These are phyloP conservation scores for Eulemur mongoz DNA, from an alignment of 2,797 vertebrate species.

Conservation along the genomic window DNA sequence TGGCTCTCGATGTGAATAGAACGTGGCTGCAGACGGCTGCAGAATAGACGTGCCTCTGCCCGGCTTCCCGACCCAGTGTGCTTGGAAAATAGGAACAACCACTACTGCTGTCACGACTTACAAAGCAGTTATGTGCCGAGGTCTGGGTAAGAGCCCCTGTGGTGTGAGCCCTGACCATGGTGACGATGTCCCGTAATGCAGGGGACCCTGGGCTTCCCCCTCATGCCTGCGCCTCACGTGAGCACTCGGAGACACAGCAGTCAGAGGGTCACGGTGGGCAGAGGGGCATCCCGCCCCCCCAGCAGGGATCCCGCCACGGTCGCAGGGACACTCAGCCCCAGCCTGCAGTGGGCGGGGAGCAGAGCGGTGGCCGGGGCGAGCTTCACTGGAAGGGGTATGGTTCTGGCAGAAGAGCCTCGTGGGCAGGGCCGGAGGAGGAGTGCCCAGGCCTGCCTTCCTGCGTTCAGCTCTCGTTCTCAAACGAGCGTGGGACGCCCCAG, in stretches of 20 bases:
- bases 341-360: neutral
- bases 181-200: fast-evolving
- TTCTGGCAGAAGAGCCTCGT: neutral
- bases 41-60: neutral
- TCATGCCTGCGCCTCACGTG: fast-evolving
- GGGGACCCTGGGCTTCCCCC: fast-evolving
- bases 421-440: neutral
- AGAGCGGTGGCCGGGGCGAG: fast-evolving
- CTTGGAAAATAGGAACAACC: neutral
- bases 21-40: too few species aligned
- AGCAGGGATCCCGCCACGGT: fast-evolving
- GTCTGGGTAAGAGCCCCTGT: fast-evolving
- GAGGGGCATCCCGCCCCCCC: neutral
- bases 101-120: neutral
- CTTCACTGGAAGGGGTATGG: neutral
- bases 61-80: fast-evolving
- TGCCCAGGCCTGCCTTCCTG: too few species aligned
- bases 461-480: neutral
- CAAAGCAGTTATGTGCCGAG: fast-evolving
- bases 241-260: fast-evolving
- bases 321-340: neutral
- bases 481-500: too few species aligned
- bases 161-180: too few species aligned
- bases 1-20: fast-evolving
- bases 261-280: too few species aligned